These are phyloP conservation scores for Eospalax fontanierii DNA, from an alignment of 2,797 vertebrate genomes.

Conservation along the genomic window DNA sequence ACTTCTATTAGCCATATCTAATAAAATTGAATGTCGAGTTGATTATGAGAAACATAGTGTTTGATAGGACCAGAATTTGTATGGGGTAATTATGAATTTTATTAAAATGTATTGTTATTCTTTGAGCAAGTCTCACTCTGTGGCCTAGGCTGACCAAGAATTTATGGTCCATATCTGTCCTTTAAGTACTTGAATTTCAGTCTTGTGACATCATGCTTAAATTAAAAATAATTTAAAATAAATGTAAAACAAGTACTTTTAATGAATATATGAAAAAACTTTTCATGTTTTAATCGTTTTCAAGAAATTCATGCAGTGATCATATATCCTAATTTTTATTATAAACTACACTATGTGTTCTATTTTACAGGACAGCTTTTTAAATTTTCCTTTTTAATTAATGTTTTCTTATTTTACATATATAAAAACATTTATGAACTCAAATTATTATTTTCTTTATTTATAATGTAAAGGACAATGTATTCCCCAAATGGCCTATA, in stretches of 20 bases:
- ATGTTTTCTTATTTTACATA: not conserved
- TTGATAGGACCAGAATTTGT: not conserved
- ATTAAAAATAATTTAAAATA: not conserved
- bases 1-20: not conserved
- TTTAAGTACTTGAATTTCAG: not conserved
- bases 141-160: not conserved
- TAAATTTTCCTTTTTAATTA: not conserved
- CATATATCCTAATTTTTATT: not conserved
- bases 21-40: not conserved
- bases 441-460: not conserved
- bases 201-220: not conserved
- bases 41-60: not conserved
- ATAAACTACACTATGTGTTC: not conserved
- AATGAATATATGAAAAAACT: not conserved
- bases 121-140: not conserved
- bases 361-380: not conserved
- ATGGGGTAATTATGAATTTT: not conserved
- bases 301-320: not conserved
- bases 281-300: not conserved
- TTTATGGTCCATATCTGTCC: not conserved
- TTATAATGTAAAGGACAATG: not conserved
- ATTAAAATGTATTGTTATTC: not conserved
- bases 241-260: not conserved
- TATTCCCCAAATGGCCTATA: not conserved
- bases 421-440: not conserved